Evolutionary conservation across 2,888 invertebrate genomes (phyloP).

Genomic region (Lasius platythorax): DNA sequence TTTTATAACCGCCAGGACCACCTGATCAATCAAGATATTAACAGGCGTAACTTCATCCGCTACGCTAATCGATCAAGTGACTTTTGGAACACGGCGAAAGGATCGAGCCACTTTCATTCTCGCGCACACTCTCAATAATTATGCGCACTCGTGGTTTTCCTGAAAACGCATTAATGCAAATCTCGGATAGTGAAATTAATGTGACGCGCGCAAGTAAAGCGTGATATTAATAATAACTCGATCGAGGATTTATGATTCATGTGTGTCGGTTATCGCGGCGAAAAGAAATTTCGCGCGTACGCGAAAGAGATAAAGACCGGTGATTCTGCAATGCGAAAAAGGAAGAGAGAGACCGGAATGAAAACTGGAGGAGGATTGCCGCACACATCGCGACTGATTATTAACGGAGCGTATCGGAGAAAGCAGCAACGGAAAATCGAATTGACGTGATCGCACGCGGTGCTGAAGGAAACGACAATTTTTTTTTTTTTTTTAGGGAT

Average conservation of each 20-base stretch:
- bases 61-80: conserved; percentile 23
- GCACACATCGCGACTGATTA: conserved; percentile 77
- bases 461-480: neutral
- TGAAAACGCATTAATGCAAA: neutral
- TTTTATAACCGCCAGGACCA: neutral
- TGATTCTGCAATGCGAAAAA: conserved; percentile 67
- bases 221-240: conserved; percentile 7
- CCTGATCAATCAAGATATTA: neutral
- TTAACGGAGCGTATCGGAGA: conserved; percentile 85
- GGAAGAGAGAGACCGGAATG: conserved; percentile 67
- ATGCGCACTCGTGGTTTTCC: neutral
- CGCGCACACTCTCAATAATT: neutral
- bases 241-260: conserved; percentile 1
- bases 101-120: conserved; percentile 40
- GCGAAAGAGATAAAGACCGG: conserved; percentile 61
- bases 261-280: conserved; percentile 64
- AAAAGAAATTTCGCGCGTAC: conserved; percentile 77
- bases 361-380: conserved; percentile 72
- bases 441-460: conserved; percentile 55
- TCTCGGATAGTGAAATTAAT: conserved; percentile 43
- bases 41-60: neutral
- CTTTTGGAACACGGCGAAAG: conserved; percentile 14
- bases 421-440: conserved; percentile 80
- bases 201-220: conserved; percentile 8
- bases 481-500: neutral